Percentiles rank a stretch among this genome's conserved stretches.
Conservation (phyloP, 1,140 invertebrate genomes). For the Mesaphorura yosii region DNA sequence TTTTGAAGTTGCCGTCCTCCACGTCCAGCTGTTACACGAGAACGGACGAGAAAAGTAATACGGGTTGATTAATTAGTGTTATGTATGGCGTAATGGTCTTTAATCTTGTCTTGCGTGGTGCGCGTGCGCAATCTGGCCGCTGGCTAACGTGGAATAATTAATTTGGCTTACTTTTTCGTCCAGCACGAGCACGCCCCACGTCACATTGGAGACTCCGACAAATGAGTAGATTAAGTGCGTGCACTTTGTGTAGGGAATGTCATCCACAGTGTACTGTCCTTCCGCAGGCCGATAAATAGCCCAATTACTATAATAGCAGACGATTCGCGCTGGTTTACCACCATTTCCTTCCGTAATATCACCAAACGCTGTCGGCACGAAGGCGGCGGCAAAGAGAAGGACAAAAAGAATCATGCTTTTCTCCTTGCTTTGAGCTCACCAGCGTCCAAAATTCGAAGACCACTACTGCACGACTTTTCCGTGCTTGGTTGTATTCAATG, state of each 20-base stretch:
- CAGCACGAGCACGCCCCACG: conserved; percentile 35
- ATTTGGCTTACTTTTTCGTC: conserved; percentile 34
- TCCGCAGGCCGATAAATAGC: conserved; percentile 34
- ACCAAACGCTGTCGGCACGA: background rate
- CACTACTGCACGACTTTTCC: background rate
- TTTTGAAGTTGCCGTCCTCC: conserved; percentile 62
- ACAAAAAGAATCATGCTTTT: background rate
- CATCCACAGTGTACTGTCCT: conserved; percentile 36
- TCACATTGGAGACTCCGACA: conserved; percentile 35
- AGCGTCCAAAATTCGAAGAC: background rate
- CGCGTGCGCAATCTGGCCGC: no score
- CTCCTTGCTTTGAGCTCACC: background rate
- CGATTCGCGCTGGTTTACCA: conserved; percentile 47
- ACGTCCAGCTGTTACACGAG: conserved; percentile 49
- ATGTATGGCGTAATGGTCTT: background rate
- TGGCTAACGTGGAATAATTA: no score
- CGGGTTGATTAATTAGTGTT: background rate
- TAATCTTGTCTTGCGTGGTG: background rate
- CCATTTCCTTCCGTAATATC: conserved; percentile 9
- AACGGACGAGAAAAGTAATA: background rate
- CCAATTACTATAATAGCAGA: conserved; percentile 64
- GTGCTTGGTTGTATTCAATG: background rate
- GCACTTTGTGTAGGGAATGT: conserved; percentile 36
- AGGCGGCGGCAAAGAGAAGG: background rate
- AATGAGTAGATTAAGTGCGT: conserved; percentile 39